Percentiles rank a stretch among this genome's conserved stretches.
These are phyloP conservation scores for Crocodylus rhombifer DNA, from an alignment of 2,797 vertebrate species.

Conservation along the genomic window DNA sequence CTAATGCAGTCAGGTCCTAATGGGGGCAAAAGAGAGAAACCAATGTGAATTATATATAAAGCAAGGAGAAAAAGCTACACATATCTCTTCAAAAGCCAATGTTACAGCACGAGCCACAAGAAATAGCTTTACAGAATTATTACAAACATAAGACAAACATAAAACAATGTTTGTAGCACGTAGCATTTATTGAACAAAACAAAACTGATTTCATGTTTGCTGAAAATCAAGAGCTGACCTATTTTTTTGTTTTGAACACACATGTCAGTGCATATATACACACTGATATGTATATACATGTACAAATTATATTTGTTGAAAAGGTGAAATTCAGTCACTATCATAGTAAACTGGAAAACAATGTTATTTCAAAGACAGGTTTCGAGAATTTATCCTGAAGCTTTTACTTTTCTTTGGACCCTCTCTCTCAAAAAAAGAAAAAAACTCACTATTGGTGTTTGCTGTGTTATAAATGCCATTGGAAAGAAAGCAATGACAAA, in stretches of 20 bases:
- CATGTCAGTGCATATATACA: slow-evolving; percentile 72
- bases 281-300: slow-evolving; percentile 74
- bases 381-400: slow-evolving; percentile 64
- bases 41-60: background rate
- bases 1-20: slow-evolving; percentile 96
- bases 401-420: slow-evolving; percentile 65
- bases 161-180: slow-evolving; percentile 80
- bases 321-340: slow-evolving; percentile 78
- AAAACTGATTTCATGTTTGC: slow-evolving; percentile 75
- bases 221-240: slow-evolving; percentile 79
- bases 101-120: slow-evolving; percentile 79
- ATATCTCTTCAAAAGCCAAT: slow-evolving; percentile 77
- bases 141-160: slow-evolving; percentile 80
- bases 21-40: slow-evolving; percentile 49
- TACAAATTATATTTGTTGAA: slow-evolving; percentile 75
- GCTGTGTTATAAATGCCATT: slow-evolving; percentile 71
- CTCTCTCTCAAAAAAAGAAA: slow-evolving; percentile 5
- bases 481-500: slow-evolving; percentile 74
- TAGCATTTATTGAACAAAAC: slow-evolving; percentile 81
- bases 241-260: slow-evolving; percentile 68
- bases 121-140: slow-evolving; percentile 76
- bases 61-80: background rate
- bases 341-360: slow-evolving; percentile 82
- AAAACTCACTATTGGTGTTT: slow-evolving; percentile 60
- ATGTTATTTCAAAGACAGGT: slow-evolving; percentile 60